Conservation (phyloP, 1,140 invertebrate species). For the Listronotus bonariensis region DNA sequence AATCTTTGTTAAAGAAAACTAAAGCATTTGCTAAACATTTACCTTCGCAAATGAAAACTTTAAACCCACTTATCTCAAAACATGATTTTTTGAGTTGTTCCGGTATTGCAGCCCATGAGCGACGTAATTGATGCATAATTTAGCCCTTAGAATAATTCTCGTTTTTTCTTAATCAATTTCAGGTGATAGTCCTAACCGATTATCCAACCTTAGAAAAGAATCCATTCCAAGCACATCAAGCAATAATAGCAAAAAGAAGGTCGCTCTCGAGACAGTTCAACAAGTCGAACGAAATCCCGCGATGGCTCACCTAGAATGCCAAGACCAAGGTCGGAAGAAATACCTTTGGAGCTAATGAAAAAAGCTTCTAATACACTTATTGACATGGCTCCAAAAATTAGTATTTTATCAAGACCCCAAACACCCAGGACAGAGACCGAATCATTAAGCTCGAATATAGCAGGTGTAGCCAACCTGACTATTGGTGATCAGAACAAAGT, state of each 20-base stretch:
- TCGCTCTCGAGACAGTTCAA: conserved; percentile 51
- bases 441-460: conserved; percentile 19
- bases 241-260: conserved; percentile 35
- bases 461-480: conserved; percentile 2
- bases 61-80: too few species aligned
- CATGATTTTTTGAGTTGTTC: too few species aligned
- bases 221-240: conserved; percentile 22
- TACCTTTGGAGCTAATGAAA: conserved; percentile 72
- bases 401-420: conserved; percentile 52
- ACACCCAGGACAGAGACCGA: conserved; percentile 44
- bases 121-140: too few species aligned
- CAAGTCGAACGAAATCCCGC: conserved; percentile 61
- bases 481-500: conserved; percentile 9
- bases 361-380: conserved; percentile 54
- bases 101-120: too few species aligned
- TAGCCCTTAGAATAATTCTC: too few species aligned
- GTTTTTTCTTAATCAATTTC: too few species aligned
- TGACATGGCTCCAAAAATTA: conserved; percentile 55
- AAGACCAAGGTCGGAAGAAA: conserved; percentile 79
- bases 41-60: too few species aligned
- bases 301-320: conserved; percentile 74
- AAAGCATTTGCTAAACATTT: too few species aligned
- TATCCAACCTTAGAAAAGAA: conserved; percentile 42
- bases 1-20: too few species aligned
- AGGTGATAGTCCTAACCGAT: conserved; percentile 46